A percentile compares a stretch with the other conserved stretches of the same genome.
phyloP scores from a whole-genome alignment of 2,797 vertebrate species.

The Tauraco hartlaubi region DNA sequence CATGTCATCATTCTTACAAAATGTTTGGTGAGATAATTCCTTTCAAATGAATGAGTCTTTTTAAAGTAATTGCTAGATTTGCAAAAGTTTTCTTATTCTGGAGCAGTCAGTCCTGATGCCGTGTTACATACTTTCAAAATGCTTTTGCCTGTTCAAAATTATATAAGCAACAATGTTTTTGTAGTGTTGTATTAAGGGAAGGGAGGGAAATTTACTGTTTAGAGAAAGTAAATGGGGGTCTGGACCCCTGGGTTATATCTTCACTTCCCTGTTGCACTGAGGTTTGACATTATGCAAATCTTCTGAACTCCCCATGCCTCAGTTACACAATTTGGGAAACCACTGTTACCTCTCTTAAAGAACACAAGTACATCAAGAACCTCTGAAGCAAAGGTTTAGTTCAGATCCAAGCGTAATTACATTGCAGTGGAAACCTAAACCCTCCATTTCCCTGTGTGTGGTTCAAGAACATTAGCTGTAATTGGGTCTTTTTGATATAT shows the following conservation, averaged over 20 bases:
- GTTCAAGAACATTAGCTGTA: slow-evolving; percentile 18
- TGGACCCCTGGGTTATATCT: neutral
- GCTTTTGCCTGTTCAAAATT: neutral
- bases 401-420: neutral
- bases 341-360: neutral
- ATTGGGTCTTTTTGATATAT: slow-evolving; percentile 9
- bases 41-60: neutral
- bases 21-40: neutral
- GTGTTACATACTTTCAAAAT: neutral
- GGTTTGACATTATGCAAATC: neutral
- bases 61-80: neutral
- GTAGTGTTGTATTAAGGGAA: neutral
- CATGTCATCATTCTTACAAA: slow-evolving; percentile 1
- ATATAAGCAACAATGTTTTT: neutral
- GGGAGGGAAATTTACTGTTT: neutral
- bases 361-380: neutral
- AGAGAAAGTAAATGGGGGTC: neutral
- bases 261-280: neutral
- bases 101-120: neutral
- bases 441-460: neutral
- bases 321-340: neutral
- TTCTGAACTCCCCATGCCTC: neutral
- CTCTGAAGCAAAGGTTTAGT: slow-evolving; percentile 31
- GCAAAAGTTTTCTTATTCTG: neutral
- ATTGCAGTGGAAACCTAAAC: neutral